Conservation (phyloP, 92 coral and sea anemone species). For the Epizoanthus ramosus region DNA sequence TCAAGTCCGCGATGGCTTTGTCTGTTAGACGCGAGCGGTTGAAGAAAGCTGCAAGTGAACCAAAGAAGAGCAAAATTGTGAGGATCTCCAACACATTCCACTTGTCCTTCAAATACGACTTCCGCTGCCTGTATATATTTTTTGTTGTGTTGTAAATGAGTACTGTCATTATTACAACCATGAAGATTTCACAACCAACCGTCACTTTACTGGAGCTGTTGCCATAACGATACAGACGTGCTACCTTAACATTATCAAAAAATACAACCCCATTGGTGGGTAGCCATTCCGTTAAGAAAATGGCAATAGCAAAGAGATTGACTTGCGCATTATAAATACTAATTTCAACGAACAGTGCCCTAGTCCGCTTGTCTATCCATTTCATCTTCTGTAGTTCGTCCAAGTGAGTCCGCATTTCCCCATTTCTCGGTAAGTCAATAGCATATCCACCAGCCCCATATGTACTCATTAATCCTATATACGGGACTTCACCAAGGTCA, state of each 20-base stretch:
- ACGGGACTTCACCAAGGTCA: conserved; percentile 76
- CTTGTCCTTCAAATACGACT: conserved; percentile 69
- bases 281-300: conserved; percentile 86
- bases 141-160: conserved; percentile 73
- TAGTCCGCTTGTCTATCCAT: conserved; percentile 85
- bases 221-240: conserved; percentile 73
- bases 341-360: conserved; percentile 95
- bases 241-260: conserved; percentile 74
- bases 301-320: conserved; percentile 85
- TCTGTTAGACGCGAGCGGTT: conserved; percentile 79
- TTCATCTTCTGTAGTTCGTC: conserved; percentile 50
- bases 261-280: conserved; percentile 78
- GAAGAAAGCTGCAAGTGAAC: conserved; percentile 70
- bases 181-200: conserved; percentile 76
- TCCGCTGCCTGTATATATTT: conserved; percentile 63
- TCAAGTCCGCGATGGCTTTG: conserved; percentile 60
- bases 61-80: conserved; percentile 59
- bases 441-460: conserved; percentile 96
- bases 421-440: conserved; percentile 48
- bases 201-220: conserved; percentile 68
- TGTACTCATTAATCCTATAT: conserved; percentile 66
- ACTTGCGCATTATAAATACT: conserved; percentile 89
- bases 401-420: conserved; percentile 38
- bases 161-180: conserved; percentile 62
- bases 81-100: conserved; percentile 90